phyloP scores from a whole-genome alignment of 1,140 invertebrate genomes.

The Schlechtendalia chinensis region DNA sequence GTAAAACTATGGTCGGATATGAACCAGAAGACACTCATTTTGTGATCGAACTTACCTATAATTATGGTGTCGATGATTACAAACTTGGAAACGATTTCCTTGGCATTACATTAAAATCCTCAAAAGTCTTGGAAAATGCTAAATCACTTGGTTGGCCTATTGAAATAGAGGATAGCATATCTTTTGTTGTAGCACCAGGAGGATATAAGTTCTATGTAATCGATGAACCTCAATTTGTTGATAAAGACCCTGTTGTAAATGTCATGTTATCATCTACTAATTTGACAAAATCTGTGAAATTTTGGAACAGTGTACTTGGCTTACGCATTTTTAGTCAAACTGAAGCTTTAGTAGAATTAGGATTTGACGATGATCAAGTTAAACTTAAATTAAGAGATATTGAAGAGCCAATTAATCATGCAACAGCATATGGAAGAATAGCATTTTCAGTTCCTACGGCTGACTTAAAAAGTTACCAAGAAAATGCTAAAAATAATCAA shows the following conservation, averaged over 20 bases:
- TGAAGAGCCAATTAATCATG: slow-evolving; percentile 71
- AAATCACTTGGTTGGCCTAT: slow-evolving; percentile 67
- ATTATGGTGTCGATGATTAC: slow-evolving; percentile 88
- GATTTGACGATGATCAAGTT: slow-evolving; percentile 71
- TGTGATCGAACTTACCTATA: slow-evolving; percentile 96
- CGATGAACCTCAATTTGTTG: slow-evolving; percentile 65
- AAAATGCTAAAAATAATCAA: slow-evolving; percentile 69
- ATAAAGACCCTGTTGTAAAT: slow-evolving; percentile 79
- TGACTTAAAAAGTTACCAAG: slow-evolving; percentile 72
- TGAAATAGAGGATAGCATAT: slow-evolving; percentile 62
- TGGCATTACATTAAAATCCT: slow-evolving; percentile 81
- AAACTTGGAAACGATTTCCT: slow-evolving; percentile 84
- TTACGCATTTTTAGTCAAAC: slow-evolving; percentile 69
- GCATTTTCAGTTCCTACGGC: slow-evolving; percentile 84
- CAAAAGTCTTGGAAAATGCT: slow-evolving; percentile 72
- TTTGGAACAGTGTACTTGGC: slow-evolving; percentile 77
- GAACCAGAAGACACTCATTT: slow-evolving; percentile 93
- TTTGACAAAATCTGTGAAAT: slow-evolving; percentile 72
- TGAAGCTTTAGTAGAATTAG: slow-evolving; percentile 64
- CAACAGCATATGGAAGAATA: slow-evolving; percentile 91
- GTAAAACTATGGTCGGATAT: slow-evolving; percentile 99
- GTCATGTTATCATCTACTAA: slow-evolving; percentile 78
- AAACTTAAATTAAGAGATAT: slow-evolving; percentile 74
- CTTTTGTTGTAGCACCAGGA: slow-evolving; percentile 75
- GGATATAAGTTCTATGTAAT: slow-evolving; percentile 85